phyloP scores from a whole-genome alignment of 2,888 invertebrate genomes.

The Priocnemis perturbator region DNA sequence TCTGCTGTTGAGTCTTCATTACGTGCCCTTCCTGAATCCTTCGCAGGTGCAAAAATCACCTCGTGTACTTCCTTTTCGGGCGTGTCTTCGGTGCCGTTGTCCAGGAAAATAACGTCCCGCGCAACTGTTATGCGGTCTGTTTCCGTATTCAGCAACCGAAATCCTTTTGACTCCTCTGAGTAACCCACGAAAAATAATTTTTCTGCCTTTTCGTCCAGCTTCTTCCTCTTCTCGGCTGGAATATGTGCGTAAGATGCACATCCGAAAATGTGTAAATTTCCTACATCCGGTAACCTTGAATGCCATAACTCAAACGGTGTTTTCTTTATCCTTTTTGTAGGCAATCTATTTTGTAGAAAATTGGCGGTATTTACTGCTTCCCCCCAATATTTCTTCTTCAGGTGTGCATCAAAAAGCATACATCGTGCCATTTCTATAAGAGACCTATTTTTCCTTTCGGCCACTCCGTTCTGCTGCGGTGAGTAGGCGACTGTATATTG shows the following conservation, averaged over 20 bases:
- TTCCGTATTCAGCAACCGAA: conserved; percentile 17
- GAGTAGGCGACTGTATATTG: conserved; percentile 48
- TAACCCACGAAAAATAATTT: conserved; percentile 37
- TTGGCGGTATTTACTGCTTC: conserved; percentile 49
- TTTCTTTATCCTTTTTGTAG: conserved; percentile 28
- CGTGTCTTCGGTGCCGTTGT: not conserved
- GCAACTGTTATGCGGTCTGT: not conserved
- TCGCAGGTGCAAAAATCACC: too few species aligned
- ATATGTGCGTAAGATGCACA: conserved; percentile 38
- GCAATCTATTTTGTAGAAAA: conserved; percentile 42
- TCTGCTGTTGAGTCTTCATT: too few species aligned
- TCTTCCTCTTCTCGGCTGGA: conserved; percentile 33
- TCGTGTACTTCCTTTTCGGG: too few species aligned
- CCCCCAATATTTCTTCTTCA: conserved; percentile 49
- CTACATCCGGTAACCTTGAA: conserved; percentile 37
- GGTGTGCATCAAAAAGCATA: conserved; percentile 45
- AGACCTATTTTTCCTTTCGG: conserved; percentile 46
- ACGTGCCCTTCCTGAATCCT: too few species aligned
- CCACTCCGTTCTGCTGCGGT: conserved; percentile 51
- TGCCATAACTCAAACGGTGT: conserved; percentile 50
- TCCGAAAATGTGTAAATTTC: conserved; percentile 48
- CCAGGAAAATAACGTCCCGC: not conserved
- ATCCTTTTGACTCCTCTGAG: conserved; percentile 15
- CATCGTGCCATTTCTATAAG: conserved; percentile 48
- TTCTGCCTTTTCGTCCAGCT: conserved; percentile 39